A percentile compares a stretch with the other conserved stretches of the same genome.
Conservation (phyloP, 2,888 invertebrate species). For the Globia sparganii region DNA sequence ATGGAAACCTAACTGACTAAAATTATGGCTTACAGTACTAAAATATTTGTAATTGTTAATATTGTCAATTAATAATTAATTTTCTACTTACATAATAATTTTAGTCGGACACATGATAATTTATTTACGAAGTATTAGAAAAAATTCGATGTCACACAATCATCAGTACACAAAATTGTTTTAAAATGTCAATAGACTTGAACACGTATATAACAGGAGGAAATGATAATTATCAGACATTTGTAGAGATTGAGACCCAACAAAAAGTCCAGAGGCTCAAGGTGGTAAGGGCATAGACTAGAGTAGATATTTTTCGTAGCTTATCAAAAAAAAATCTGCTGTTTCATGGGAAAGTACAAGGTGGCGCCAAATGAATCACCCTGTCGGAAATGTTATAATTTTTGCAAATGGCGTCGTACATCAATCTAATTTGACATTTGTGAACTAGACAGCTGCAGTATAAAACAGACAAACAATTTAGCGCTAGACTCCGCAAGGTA, state of each 20-base stretch:
- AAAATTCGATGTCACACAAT: not conserved
- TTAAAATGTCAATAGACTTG: too few relatives aligned
- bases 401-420: too few relatives aligned
- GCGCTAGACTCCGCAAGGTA: too few relatives aligned
- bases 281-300: not conserved
- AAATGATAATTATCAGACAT: not conserved
- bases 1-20: constrained; percentile 52
- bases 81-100: constrained; percentile 43
- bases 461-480: too few relatives aligned
- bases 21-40: constrained; percentile 52
- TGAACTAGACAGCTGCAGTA: too few relatives aligned
- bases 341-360: not conserved
- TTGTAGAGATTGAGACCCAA: not conserved
- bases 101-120: constrained; percentile 33
- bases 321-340: not conserved
- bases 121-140: not conserved
- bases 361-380: too few relatives aligned
- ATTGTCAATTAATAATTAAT: constrained; percentile 49
- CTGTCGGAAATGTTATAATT: too few relatives aligned
- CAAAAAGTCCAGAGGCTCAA: too few relatives aligned
- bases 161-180: not conserved
- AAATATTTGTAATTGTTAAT: constrained; percentile 38
- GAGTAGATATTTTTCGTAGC: not conserved
- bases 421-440: too few relatives aligned
- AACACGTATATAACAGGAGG: not conserved